These are phyloP conservation scores for Sebastes melanostomus DNA, from an alignment of 2,797 vertebrate species.

Conservation along the genomic window DNA sequence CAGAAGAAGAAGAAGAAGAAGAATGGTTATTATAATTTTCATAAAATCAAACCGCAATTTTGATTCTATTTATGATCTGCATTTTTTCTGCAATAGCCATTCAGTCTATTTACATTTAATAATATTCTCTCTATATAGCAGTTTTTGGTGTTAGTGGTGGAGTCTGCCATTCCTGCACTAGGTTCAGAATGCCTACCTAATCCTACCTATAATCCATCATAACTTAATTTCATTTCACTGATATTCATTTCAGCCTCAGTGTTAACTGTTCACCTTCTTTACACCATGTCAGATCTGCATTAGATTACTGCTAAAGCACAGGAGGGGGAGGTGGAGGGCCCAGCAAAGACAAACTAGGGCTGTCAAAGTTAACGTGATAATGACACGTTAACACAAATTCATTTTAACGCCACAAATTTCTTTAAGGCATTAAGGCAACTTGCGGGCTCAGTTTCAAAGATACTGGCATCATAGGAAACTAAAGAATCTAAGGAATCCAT, in stretches of 20 bases:
- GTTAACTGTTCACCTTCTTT: neutral
- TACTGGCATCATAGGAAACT: too few relatives aligned
- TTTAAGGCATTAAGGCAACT: too few relatives aligned
- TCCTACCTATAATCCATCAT: neutral
- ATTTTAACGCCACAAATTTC: too few relatives aligned
- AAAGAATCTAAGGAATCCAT: too few relatives aligned
- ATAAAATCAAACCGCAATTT: neutral
- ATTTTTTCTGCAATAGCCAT: neutral
- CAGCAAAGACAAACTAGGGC: too few relatives aligned
- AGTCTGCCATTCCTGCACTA: neutral
- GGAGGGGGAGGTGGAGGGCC: too few relatives aligned
- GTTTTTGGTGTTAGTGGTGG: neutral
- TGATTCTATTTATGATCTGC: neutral
- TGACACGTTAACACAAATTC: too few relatives aligned
- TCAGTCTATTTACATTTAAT: neutral
- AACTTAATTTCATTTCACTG: neutral
- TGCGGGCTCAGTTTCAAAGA: too few relatives aligned
- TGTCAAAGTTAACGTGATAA: too few relatives aligned
- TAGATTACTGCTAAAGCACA: neutral
- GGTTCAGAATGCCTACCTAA: neutral
- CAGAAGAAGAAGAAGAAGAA: neutral
- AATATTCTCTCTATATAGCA: neutral
- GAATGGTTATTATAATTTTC: neutral
- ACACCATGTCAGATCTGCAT: neutral
- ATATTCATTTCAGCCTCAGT: neutral